phyloP scores from a whole-genome alignment of 2,888 invertebrate genomes.

The Ceratothoa steindachneri region DNA sequence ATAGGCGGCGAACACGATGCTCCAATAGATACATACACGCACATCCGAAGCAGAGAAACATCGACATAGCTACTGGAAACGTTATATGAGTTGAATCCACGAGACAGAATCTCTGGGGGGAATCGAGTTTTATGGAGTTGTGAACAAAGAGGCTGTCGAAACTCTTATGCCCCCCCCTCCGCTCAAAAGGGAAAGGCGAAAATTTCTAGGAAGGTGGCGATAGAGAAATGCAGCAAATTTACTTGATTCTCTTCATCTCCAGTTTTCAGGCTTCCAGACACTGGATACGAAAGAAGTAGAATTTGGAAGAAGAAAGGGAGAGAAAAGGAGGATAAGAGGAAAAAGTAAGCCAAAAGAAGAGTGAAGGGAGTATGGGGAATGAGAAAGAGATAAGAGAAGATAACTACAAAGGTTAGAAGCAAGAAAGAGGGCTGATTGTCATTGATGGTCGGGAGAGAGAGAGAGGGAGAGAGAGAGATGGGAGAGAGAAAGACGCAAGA shows the following conservation, averaged over 20 bases:
- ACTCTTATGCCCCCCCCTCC: too few relatives aligned
- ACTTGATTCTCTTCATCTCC: slow-evolving; percentile 1
- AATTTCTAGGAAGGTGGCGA: not conserved
- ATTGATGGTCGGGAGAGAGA: too few relatives aligned
- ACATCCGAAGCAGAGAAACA: too few relatives aligned
- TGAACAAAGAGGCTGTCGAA: slow-evolving; percentile 15
- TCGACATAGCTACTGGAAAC: too few relatives aligned
- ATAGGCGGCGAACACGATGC: too few relatives aligned
- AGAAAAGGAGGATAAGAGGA: not conserved
- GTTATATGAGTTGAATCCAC: too few relatives aligned
- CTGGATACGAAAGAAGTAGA: not conserved
- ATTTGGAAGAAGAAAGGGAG: not conserved
- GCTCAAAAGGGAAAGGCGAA: slow-evolving; percentile 5
- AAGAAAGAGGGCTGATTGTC: too few relatives aligned
- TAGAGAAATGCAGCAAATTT: slow-evolving; percentile 4
- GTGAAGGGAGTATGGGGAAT: not conserved
- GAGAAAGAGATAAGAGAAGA: not conserved
- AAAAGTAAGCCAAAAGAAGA: not conserved
- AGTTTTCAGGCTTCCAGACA: not conserved
- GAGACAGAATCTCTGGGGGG: too few relatives aligned
- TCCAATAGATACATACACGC: too few relatives aligned
- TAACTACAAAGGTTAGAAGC: too few relatives aligned
- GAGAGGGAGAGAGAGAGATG: not conserved
- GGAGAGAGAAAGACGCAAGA: not conserved
- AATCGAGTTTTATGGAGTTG: slow-evolving; percentile 8